These are phyloP conservation scores for Eriocheir sinensis DNA, from an alignment of 1,140 invertebrate genomes.

Conservation along the genomic window DNA sequence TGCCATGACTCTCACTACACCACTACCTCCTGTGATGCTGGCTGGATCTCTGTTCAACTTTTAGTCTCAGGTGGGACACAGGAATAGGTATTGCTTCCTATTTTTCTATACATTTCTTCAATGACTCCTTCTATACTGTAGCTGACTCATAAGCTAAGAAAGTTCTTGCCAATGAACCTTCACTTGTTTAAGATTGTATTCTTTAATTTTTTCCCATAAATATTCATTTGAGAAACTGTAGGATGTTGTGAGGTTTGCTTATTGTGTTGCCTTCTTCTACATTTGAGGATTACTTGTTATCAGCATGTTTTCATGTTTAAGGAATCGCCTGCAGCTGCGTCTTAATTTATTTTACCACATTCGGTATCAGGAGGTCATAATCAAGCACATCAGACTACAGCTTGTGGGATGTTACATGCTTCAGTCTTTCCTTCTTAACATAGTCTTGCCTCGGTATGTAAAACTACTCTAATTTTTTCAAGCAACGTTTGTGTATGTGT, in stretches of 20 bases:
- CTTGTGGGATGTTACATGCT: not conserved
- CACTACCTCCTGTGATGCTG: slow-evolving; percentile 18
- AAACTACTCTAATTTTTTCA: not conserved
- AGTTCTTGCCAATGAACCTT: too few relatives aligned
- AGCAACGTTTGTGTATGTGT: not conserved
- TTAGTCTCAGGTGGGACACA: not conserved
- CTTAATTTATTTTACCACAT: not conserved
- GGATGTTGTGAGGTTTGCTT: too few relatives aligned
- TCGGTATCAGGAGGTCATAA: not conserved
- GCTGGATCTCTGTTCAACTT: not conserved
- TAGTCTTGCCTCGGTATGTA: not conserved
- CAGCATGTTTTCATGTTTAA: too few relatives aligned
- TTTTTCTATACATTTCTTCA: too few relatives aligned
- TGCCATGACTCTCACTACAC: not conserved
- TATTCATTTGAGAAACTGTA: too few relatives aligned
- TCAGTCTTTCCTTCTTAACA: not conserved
- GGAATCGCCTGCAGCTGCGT: too few relatives aligned
- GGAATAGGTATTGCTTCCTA: not conserved
- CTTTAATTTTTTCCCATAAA: too few relatives aligned
- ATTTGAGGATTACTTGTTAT: too few relatives aligned
- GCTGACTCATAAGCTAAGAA: too few relatives aligned
- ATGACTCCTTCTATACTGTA: not conserved
- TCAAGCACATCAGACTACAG: too few relatives aligned
- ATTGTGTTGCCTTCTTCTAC: too few relatives aligned
- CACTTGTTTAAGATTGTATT: too few relatives aligned